These are phyloP conservation scores for Ptilonorhynchus violaceus DNA, from an alignment of 2,113 vertebrate genomes.

Conservation along the genomic window DNA sequence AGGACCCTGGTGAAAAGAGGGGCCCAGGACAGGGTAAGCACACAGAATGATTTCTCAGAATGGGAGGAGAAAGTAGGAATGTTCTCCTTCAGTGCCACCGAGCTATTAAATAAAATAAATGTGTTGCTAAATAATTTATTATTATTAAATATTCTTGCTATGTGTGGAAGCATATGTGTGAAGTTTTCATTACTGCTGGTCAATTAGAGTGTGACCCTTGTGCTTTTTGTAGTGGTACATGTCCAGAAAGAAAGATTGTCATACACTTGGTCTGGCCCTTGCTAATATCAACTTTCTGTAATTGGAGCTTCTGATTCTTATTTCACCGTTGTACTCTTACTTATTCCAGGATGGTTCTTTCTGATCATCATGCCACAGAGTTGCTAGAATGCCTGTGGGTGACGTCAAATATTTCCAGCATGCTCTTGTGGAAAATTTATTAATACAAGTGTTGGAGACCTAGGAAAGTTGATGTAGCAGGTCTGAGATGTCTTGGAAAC, in stretches of 20 bases:
- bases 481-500: not conserved
- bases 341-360: not conserved
- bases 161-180: not conserved
- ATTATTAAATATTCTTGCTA: not conserved
- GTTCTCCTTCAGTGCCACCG: not conserved
- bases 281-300: not conserved
- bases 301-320: not conserved
- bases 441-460: not conserved
- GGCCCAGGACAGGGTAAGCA: not conserved
- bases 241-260: not conserved
- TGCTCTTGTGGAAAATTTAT: not conserved
- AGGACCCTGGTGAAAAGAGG: not conserved
- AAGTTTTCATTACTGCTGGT: not conserved
- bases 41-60: not conserved
- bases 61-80: not conserved
- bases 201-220: not conserved
- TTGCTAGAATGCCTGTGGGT: not conserved
- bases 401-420: not conserved
- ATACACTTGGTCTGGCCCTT: not conserved
- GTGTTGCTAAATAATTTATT: not conserved
- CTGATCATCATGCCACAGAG: not conserved
- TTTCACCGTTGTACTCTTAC: fast-evolving
- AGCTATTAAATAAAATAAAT: not conserved
- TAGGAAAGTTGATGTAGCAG: not conserved
- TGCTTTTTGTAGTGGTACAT: not conserved